A percentile compares a stretch with the other conserved stretches of the same genome.
Evolutionary conservation across 1,140 invertebrate genomes (phyloP).

Genomic region (Saccostrea glomerata): DNA sequence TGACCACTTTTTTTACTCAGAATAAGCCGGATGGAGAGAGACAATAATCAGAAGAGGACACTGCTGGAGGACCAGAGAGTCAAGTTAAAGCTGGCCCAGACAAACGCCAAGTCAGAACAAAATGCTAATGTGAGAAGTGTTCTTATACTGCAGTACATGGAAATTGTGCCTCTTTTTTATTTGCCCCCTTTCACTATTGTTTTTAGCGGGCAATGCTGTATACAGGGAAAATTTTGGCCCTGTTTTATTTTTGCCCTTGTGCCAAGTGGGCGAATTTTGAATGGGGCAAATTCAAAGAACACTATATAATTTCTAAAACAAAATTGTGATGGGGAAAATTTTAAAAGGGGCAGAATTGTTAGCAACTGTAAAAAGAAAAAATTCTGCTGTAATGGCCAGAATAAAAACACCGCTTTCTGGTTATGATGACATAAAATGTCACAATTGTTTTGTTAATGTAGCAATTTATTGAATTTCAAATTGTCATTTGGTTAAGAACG

Average conservation of each 20-base stretch:
- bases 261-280: no score
- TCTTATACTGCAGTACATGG: no score
- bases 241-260: no score
- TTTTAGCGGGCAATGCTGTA: no score
- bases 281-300: no score
- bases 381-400: background rate
- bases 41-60: constrained; percentile 75
- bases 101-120: constrained; percentile 72
- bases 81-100: constrained; percentile 72
- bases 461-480: constrained; percentile 24
- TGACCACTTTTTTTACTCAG: constrained; percentile 59
- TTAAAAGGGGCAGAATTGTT: no score
- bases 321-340: no score
- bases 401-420: background rate
- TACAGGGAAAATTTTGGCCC: no score
- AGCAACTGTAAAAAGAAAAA: no score
- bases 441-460: constrained; percentile 11
- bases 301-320: no score
- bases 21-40: constrained; percentile 73
- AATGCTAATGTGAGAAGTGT: constrained; percentile 49
- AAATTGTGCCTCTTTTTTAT: no score
- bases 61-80: constrained; percentile 75
- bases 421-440: constrained; percentile 26
- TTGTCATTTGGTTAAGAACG: background rate
- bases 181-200: no score